Evolutionary conservation across 2,113 vertebrate genomes (phyloP), one percentile per base, ranked within the genome.

Genomic region (Melanerpes aurifrons): DNA sequence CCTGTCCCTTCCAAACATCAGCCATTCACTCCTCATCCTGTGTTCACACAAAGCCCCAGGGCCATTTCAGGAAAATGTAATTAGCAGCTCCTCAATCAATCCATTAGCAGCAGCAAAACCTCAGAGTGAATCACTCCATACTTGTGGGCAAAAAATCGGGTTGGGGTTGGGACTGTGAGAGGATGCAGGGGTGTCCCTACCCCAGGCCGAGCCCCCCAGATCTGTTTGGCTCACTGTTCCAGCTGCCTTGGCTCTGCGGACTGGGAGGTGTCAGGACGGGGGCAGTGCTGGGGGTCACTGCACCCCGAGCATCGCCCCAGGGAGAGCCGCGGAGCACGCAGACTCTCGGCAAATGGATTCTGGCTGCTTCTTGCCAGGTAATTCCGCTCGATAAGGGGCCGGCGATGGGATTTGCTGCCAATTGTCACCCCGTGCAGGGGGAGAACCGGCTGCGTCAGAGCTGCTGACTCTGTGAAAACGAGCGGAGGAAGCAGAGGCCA

Each of bases 321-420:
- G 64, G 13, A 29, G 32, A n/a, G 72, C 16, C 76, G 2, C 19
- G 48, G 47, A 75, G 32, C 0, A 0, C 0, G 0, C 15, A 21
- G 56, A 16, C 1, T 0, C 56, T 66, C 1, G 3, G 68, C 79
- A 87, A 90, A 89, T 50, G 88, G 94, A 88, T 87, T 48, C 91
- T 20, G 53, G 63, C 90, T 47, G 71, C 56, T 61, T 96, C 80
- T 88, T 82, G 70, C 69, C 8, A 19, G 32, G 87, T 82, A 85
- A 86, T 91, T 86, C 54, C 19, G 4, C 45, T 88, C 91, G 25
- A 43, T 43, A 70, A 96, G 70, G 61, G 48, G 45, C 80, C 48
- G 8, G 37, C 84, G 64, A 48, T 91, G 77, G 74, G 81, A 79
- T 93, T 92, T 75, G 77, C 74, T 91, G 88, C 71, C 91, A n/a